A percentile compares a stretch with the other conserved stretches of the same genome.
Evolutionary conservation across 2,888 invertebrate genomes (phyloP).

Genomic region (Ophraella communa): DNA sequence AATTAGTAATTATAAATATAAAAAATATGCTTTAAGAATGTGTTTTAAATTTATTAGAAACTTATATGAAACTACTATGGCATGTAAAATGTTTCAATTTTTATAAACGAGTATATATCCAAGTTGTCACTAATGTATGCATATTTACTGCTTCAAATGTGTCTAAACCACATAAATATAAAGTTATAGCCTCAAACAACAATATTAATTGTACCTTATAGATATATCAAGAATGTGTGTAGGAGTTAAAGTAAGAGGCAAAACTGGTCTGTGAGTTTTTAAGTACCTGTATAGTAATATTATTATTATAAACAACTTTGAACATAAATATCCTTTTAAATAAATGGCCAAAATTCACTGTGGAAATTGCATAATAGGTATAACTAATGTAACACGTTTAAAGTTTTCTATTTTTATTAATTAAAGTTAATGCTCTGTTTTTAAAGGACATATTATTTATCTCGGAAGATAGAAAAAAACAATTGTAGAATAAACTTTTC

Average conservation of each 20-base stretch:
- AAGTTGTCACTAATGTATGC: constrained; percentile 1
- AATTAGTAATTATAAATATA: background rate
- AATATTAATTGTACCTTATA: constrained; percentile 16
- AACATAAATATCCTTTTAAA: background rate
- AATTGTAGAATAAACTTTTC: constrained; percentile 8
- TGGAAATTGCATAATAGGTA: background rate
- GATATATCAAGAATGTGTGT: constrained; percentile 21
- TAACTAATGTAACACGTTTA: background rate
- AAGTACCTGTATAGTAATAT: background rate
- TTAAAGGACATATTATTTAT: constrained; percentile 13
- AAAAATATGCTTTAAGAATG: background rate
- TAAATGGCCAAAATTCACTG: background rate
- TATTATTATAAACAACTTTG: background rate
- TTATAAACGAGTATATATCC: background rate
- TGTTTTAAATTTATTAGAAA: background rate
- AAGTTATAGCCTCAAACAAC: constrained; percentile 8
- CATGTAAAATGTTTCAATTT: background rate
- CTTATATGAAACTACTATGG: background rate
- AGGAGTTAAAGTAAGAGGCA: constrained; percentile 13
- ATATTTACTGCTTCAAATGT: constrained; percentile 4
- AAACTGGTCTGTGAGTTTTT: constrained; percentile 9
- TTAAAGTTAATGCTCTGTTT: constrained; percentile 19
- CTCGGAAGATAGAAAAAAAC: constrained; percentile 6
- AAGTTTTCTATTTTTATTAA: constrained; percentile 20
- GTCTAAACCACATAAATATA: constrained; percentile 4